Evolutionary conservation across 2,888 invertebrate genomes (phyloP), one percentile per base, ranked within the genome.

Genomic region (Spisula subtruncata): DNA sequence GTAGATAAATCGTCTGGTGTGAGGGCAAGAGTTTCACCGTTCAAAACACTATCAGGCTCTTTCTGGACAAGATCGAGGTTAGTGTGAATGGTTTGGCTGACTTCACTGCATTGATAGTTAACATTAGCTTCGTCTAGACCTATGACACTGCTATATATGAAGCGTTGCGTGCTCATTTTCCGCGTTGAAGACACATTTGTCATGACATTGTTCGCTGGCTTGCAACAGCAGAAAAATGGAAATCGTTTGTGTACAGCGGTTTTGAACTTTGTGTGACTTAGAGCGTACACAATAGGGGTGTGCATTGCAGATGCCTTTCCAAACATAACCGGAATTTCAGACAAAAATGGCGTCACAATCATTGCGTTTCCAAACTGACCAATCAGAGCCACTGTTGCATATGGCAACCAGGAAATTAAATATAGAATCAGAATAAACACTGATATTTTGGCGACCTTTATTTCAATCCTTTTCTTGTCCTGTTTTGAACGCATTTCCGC

Each of bases 351-450:
- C 14, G 94, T 96, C 66, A 96, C 94, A 88, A 94, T 93, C 60
- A 92, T 93, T 8, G 94, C 92, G 25, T 93, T 93, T 1, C 96
- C 96, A 84, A 95, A 94, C 92, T 96, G 95, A 20, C 94, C 96
- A 81, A 96, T 94, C 85, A 96, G 97, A 0, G 99, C 98, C 56
- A 98, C 98, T 0, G 98, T 94, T 20, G 96, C 98, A 96, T 99
- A 99, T 0, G 99, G 99, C 41, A 98, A 98, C 99, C 99, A 99
- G 82, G 98, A 98, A 97, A 98, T 98, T 97, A 99, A 98, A 98
- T 98, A 99, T 93, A 99, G 97, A 0, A 98, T 98, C 95, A 99
- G 98, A 91, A 98, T 99, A 97, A 98, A 98, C 96, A 99, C 97
- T 86, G 99, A 98, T 86, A 99, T 98, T 97, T 98, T 96, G 20